Percentiles rank a stretch among this genome's conserved stretches.
These are phyloP conservation scores for Galemys pyrenaicus DNA, from an alignment of 2,113 vertebrate species.

Conservation along the genomic window DNA sequence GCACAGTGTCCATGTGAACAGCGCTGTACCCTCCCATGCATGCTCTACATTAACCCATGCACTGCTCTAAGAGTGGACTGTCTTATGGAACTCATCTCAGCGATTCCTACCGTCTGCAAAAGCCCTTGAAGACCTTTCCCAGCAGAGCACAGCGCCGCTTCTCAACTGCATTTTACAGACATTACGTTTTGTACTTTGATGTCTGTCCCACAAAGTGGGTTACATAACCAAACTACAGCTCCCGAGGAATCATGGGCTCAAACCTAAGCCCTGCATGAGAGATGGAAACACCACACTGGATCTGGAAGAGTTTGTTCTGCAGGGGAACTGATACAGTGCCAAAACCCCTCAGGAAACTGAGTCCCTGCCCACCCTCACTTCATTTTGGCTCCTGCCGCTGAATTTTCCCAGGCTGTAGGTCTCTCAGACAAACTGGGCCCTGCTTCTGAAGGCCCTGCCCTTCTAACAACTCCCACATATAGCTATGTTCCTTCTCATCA, in stretches of 20 bases:
- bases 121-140: background rate
- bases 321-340: background rate
- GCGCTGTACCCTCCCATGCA: rapidly evolving
- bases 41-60: background rate
- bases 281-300: background rate
- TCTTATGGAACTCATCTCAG: background rate
- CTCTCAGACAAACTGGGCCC: rapidly evolving
- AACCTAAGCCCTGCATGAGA: background rate
- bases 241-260: background rate
- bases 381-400: no score
- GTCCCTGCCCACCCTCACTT: background rate
- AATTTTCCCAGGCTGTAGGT: background rate
- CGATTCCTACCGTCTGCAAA: rapidly evolving
- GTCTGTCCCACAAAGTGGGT: background rate
- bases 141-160: background rate
- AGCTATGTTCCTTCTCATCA: rapidly evolving
- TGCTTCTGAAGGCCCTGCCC: background rate
- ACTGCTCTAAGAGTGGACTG: background rate
- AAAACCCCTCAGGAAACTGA: background rate
- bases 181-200: background rate
- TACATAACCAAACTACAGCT: background rate
- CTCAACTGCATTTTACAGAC: background rate
- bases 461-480: background rate
- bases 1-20: background rate
- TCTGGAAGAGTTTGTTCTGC: background rate